A percentile compares a stretch with the other conserved stretches of the same genome.
These are phyloP conservation scores for Cydia fagiglandana DNA, from an alignment of 1,140 invertebrate species.

Conservation along the genomic window DNA sequence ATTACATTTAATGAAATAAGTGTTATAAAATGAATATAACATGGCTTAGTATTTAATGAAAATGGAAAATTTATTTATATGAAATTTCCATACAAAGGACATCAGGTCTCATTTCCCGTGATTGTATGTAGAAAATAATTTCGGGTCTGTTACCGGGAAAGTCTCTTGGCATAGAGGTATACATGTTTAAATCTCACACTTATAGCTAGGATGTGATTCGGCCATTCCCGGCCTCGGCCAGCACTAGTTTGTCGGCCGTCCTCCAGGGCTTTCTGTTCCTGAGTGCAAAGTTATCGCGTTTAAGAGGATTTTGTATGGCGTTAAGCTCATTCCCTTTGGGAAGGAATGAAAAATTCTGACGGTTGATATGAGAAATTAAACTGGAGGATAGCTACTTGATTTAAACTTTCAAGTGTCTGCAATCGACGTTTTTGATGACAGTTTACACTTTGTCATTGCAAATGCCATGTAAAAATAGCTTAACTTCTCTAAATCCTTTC, in stretches of 20 bases:
- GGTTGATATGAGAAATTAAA: constrained; percentile 28
- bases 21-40: too few species aligned
- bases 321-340: constrained; percentile 27
- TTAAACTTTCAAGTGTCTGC: background rate
- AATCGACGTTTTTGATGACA: background rate
- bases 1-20: too few species aligned
- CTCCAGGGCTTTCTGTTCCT: constrained; percentile 30
- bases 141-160: too few species aligned
- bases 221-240: background rate
- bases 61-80: too few species aligned
- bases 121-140: too few species aligned
- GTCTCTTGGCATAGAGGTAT: too few species aligned
- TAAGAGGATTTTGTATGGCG: constrained; percentile 32
- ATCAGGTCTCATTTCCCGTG: too few species aligned
- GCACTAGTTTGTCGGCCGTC: constrained; percentile 6
- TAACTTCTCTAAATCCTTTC: too few species aligned
- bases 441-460: background rate
- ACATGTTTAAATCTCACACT: too few species aligned
- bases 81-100: too few species aligned
- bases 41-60: too few species aligned
- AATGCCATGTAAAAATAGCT: background rate
- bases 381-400: background rate
- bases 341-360: constrained; percentile 10
- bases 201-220: background rate
- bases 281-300: constrained; percentile 32